Conservation (phyloP, 2,113 vertebrate genomes). For the Gopherus flavomarginatus region DNA sequence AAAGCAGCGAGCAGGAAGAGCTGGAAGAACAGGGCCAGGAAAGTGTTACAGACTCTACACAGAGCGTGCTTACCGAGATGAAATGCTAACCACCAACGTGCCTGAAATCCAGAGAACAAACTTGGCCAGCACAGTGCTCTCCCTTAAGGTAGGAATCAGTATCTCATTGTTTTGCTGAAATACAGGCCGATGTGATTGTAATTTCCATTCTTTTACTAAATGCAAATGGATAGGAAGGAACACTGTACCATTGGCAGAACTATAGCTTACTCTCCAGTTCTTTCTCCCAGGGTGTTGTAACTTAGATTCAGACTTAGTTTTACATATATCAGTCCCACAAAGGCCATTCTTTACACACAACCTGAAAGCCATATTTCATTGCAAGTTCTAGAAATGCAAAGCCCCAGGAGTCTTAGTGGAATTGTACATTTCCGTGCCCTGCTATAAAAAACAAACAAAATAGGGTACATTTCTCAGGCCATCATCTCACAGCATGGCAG, state of each 20-base stretch:
- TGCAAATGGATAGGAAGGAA: neutral
- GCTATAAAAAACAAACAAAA: neutral
- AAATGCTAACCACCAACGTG: conserved; percentile 98
- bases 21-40: conserved; percentile 94
- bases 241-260: neutral
- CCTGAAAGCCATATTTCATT: neutral
- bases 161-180: neutral
- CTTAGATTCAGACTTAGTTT: neutral
- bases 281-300: neutral
- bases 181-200: neutral
- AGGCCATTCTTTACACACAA: neutral
- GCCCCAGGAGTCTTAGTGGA: neutral
- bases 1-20: conserved; percentile 94
- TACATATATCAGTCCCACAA: neutral
- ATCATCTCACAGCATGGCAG: neutral
- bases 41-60: conserved; percentile 97
- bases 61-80: conserved; percentile 96
- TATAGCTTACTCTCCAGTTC: neutral
- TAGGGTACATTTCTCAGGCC: neutral
- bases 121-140: conserved; percentile 95
- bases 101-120: conserved; percentile 99
- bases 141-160: conserved; percentile 88
- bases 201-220: neutral
- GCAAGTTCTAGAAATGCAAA: neutral
- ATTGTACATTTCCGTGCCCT: neutral